Evolutionary conservation across 2,113 vertebrate species (phyloP), one percentile per base, ranked within the genome.

Genomic region (Eupsittula cactorum): DNA sequence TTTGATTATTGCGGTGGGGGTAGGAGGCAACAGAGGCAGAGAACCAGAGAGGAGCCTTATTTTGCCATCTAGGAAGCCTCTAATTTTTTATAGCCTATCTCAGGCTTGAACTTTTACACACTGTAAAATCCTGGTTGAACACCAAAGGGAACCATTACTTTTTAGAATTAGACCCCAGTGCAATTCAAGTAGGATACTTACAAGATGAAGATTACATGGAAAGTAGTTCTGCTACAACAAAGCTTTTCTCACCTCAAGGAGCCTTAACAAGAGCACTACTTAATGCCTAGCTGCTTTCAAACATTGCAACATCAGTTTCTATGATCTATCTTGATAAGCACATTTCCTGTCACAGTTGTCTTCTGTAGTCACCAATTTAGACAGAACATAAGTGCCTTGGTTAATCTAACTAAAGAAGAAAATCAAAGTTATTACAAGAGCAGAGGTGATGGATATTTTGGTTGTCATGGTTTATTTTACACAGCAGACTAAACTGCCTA

Each of bases 221-320:
- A 95, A 77, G 53, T 3, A 9, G 35, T 44, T 91, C 44, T 69
- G 47, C 21, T 74, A 7, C 47, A 52, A 57, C 82, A 92, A 91
- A 86, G 53, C 17, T 70, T 93, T 90, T 75, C 59, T 69, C 70
- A 82, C 46, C 31, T 90, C 78, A 31, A 37, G 53, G 19, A 83
- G 35, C 46, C 47, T 89, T 82, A 75, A 76, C 7, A 79, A 67
- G 31, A 80, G 41, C 73, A 29, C 25, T 8, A 64, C 37, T 42
- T 6, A 14, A 29, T 47, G 33, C 28, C 63, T 25, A 68, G 71
- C 73, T 65, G 75, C 44, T 86, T 67, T 46, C 53, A 70, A 59
- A 25, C 50, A 35, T 3, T 19, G 23, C 82, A 27, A 28, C 80
- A 55, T 62, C 11, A 1, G 47, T 59, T 94, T 78, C 80, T 64